Evolutionary conservation across 2,888 invertebrate species (phyloP).

Genomic region (Graphium colonna): DNA sequence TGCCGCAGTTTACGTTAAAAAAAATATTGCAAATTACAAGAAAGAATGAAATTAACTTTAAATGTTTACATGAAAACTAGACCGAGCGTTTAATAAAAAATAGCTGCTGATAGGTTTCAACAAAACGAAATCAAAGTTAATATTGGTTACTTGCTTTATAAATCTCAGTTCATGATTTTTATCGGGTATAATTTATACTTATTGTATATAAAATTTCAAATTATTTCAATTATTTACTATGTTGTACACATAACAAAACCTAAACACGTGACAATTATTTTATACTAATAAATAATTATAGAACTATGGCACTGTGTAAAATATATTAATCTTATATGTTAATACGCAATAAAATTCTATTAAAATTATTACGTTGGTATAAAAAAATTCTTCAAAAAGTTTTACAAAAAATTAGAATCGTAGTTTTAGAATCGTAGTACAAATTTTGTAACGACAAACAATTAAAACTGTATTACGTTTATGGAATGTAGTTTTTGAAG

Average conservation of each 20-base stretch:
- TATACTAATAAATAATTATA: conserved; percentile 28
- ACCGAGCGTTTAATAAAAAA: neutral
- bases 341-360: conserved; percentile 37
- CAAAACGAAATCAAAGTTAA: neutral
- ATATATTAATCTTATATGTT: conserved; percentile 32
- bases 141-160: neutral
- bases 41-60: neutral
- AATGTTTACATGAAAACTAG: neutral
- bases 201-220: neutral
- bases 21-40: conserved; percentile 2
- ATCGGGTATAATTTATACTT: neutral
- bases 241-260: neutral
- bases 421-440: neutral
- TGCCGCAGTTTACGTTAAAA: conserved; percentile 22
- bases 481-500: conserved; percentile 59
- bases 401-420: neutral
- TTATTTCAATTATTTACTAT: neutral
- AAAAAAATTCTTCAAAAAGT: conserved; percentile 13
- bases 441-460: neutral
- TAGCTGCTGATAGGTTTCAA: neutral
- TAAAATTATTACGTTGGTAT: conserved; percentile 28
- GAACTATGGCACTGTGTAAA: conserved; percentile 48
- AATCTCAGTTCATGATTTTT: neutral
- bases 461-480: conserved; percentile 18
- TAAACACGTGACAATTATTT: neutral